A percentile compares a stretch with the other conserved stretches of the same genome.
These are phyloP conservation scores for Sebastes glaucus DNA, from an alignment of 2,797 vertebrate genomes.

Conservation along the genomic window DNA sequence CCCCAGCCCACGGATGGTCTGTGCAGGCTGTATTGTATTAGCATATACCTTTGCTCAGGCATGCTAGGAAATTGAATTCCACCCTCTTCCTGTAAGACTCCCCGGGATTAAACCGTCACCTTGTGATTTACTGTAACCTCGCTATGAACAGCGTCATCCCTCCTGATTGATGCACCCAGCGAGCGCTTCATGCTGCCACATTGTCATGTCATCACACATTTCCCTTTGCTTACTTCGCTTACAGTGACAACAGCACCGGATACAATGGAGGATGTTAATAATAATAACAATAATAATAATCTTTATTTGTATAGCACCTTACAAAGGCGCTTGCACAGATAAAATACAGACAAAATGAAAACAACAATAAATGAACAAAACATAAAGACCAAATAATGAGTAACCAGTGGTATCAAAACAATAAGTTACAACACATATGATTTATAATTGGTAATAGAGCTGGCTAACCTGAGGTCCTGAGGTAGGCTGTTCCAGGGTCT, in stretches of 20 bases:
- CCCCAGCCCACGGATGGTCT: neutral
- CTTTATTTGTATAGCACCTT: too few species aligned
- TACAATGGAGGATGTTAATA: neutral
- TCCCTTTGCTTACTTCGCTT: constrained; percentile 36
- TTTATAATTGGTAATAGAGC: too few species aligned
- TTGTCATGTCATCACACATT: constrained; percentile 48
- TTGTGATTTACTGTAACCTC: constrained; percentile 72
- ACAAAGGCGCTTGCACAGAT: too few species aligned
- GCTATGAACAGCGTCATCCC: constrained; percentile 42
- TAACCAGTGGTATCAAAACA: too few species aligned
- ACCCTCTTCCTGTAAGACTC: constrained; percentile 66
- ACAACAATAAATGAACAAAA: too few species aligned
- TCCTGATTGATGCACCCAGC: constrained; percentile 50
- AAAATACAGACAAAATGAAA: too few species aligned
- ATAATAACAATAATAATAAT: too few species aligned
- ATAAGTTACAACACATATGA: too few species aligned
- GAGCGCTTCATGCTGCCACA: constrained; percentile 41
- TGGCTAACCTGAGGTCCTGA: too few species aligned
- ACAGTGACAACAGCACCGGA: constrained; percentile 20
- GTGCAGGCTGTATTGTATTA: constrained; percentile 53
- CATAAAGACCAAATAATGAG: too few species aligned
- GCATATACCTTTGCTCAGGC: constrained; percentile 69
- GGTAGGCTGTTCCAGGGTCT: too few species aligned
- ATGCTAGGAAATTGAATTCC: constrained; percentile 70
- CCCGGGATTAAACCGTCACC: constrained; percentile 61